Base-by-base conservation (phyloP, 2,113 vertebrate genomes). In the Helogale parvula region DNA sequence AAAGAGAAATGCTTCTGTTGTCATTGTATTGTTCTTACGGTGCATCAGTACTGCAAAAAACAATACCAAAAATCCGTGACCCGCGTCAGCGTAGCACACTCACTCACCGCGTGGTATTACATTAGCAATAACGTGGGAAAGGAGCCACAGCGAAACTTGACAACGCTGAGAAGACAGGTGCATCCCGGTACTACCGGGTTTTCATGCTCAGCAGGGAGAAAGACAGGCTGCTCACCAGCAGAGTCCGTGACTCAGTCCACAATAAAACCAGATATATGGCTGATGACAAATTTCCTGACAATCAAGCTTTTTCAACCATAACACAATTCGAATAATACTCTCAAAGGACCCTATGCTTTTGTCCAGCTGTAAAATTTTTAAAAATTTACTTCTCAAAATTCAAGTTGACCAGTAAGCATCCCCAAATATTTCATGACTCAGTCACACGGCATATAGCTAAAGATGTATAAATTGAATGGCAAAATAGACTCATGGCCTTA, bases 311-410 rank as follows among this genome's bases (percentile, higher is more conserved):
- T 88, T 93, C 41, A 68, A 84, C 52, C 81, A 80, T 54, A 57
- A 77, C 31, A 86, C 72, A 83, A 94, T 93, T 97, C 72, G 31
- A 83, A 35, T 74, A 72, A 91, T 47, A 94, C 14, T 13, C 41
- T 94, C 74, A 96, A 87, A 88, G 25, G 41, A 92, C 2, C 35
- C 60, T 96, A 91, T 71, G 72, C 31, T 95, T 93, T 74, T 93
- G 23, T 79, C 29, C 52, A 83, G 21, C 47, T 66, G 15, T 19
- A 94, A 3, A 63, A 63, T 80, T 72, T 31, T 33, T 35, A 15
- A 29, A 50, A 54, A 90, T 91, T n/a, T 50, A 94, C 68, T 85
- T 92, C 93, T 77, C 50, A 57, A 95, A 96, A 86, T 7, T 90
- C 88, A 90, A 35, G 54, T 33, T 96, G 82, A 54, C 81, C 29